Evolutionary conservation across 2,113 vertebrate species (phyloP).

Genomic region (Mormyrus iriodes): DNA sequence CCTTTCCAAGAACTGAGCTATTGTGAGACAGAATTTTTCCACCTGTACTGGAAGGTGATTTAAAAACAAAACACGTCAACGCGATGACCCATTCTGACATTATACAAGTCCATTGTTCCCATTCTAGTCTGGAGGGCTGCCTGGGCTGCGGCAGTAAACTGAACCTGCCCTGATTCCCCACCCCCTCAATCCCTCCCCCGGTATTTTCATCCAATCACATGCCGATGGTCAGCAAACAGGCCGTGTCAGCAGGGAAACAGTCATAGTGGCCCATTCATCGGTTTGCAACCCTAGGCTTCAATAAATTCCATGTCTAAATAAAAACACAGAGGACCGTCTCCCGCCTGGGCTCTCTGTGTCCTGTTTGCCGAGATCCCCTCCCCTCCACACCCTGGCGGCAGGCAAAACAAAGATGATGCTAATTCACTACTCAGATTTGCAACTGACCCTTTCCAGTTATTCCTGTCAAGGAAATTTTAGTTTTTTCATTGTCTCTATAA

Average conservation of each 20-base stretch:
- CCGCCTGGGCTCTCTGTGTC: neutral
- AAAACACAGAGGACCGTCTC: constrained; percentile 41
- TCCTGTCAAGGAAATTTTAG: neutral
- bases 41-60: neutral
- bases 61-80: neutral
- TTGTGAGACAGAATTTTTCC: neutral
- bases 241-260: constrained; percentile 45
- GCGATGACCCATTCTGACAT: neutral
- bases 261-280: constrained; percentile 56
- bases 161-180: neutral
- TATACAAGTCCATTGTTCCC: neutral
- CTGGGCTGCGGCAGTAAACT: neutral
- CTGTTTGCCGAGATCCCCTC: neutral
- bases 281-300: constrained; percentile 49
- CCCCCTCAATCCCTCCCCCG: neutral
- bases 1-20: neutral
- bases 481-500: constrained; percentile 14
- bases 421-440: constrained; percentile 14
- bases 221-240: constrained; percentile 31
- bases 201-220: neutral
- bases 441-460: neutral
- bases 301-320: constrained; percentile 60
- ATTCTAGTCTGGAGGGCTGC: neutral
- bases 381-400: neutral
- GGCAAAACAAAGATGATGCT: constrained; percentile 24